phyloP scores from a whole-genome alignment of 2,888 invertebrate genomes.

The Exocentrus adspersus region DNA sequence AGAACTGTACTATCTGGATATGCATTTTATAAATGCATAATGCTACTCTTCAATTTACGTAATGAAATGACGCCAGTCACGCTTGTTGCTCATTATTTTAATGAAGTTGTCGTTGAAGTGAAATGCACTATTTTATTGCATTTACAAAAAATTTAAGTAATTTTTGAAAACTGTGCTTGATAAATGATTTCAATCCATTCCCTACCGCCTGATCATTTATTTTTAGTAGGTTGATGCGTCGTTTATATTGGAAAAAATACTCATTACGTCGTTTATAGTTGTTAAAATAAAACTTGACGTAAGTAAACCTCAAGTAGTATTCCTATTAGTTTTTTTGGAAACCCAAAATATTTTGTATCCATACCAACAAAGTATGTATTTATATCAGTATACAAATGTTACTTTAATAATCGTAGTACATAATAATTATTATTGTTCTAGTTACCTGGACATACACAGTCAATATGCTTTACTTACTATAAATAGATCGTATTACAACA shows the following conservation, averaged over 20 bases:
- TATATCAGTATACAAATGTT: neutral
- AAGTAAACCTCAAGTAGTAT: neutral
- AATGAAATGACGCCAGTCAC: neutral
- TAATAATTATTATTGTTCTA: too few species aligned
- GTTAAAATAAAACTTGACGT: neutral
- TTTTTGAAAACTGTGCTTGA: too few species aligned
- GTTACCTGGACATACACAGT: too few species aligned
- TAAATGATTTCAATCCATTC: too few species aligned
- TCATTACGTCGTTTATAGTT: neutral
- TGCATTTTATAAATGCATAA: neutral
- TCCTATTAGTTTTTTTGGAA: too few species aligned
- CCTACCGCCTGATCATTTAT: neutral
- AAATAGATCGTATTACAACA: conserved; percentile 1
- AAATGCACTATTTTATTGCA: too few species aligned
- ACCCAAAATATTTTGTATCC: neutral
- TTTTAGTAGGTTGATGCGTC: neutral
- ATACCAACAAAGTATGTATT: too few species aligned
- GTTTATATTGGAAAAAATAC: neutral
- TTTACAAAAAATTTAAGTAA: neutral
- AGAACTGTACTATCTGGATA: neutral
- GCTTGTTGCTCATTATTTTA: neutral
- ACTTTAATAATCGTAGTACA: neutral
- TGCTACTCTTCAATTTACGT: neutral
- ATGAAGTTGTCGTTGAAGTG: too few species aligned
- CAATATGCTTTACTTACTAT: too few species aligned